Conservation (phyloP, 2,113 vertebrate species). For the Myxocyprinus asiaticus region DNA sequence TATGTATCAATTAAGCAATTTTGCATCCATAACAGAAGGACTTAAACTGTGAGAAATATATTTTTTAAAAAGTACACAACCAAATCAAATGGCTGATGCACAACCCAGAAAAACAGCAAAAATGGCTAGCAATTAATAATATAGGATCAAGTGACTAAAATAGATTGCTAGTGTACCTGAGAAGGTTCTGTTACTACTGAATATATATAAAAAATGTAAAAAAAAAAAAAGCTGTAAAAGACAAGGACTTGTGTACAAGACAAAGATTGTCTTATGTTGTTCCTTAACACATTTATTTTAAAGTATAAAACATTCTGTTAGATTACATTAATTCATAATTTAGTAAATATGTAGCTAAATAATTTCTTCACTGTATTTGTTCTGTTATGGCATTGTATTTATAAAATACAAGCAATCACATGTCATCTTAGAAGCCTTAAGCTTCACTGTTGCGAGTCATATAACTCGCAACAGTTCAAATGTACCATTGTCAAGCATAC, state of each 20-base stretch:
- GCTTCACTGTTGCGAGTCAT: no score
- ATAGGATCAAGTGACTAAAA: background rate
- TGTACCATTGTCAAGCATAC: background rate
- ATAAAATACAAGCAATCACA: background rate
- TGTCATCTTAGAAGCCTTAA: background rate
- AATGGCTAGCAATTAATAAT: background rate
- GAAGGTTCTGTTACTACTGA: background rate
- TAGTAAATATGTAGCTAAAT: background rate
- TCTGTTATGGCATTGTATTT: background rate
- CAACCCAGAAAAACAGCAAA: no score
- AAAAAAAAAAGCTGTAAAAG: background rate
- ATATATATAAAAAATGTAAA: no score
- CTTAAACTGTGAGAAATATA: no score
- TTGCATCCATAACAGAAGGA: no score
- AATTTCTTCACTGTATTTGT: background rate
- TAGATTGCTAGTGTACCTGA: constrained; percentile 16
- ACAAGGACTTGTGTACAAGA: background rate
- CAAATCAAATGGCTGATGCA: no score
- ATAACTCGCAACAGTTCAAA: background rate
- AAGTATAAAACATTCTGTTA: constrained; percentile 1
- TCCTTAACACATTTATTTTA: background rate
- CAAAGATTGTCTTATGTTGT: background rate
- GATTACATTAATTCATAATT: background rate
- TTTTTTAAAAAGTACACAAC: no score
- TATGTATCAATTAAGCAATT: no score